A percentile compares a stretch with the other conserved stretches of the same genome.
phyloP scores from a whole-genome alignment of 2,113 vertebrate genomes.

The Speoplatyrhinus poulsoni region DNA sequence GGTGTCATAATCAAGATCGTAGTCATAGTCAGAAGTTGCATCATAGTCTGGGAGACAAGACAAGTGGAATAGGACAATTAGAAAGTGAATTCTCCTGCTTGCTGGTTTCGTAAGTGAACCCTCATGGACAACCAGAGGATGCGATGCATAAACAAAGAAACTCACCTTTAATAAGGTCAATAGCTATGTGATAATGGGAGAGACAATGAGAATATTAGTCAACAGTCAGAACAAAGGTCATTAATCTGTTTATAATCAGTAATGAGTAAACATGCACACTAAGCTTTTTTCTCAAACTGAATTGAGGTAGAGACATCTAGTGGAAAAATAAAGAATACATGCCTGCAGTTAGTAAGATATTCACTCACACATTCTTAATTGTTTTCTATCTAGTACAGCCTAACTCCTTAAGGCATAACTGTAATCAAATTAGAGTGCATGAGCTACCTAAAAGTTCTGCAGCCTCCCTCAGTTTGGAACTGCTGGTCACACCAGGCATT shows the following conservation, averaged over 20 bases:
- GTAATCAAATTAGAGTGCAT: neutral
- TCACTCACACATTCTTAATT: neutral
- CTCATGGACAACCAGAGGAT: neutral
- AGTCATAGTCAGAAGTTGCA: slow-evolving; percentile 71
- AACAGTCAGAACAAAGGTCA: neutral
- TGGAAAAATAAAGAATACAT: slow-evolving; percentile 25
- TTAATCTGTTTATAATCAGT: neutral
- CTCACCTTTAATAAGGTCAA: slow-evolving; percentile 73
- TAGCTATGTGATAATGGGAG: slow-evolving; percentile 52
- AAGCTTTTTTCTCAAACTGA: slow-evolving; percentile 73
- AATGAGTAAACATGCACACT: neutral
- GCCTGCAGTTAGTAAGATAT: slow-evolving; percentile 1
- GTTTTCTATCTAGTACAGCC: no score
- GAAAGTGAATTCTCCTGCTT: neutral
- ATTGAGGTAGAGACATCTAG: slow-evolving; percentile 77
- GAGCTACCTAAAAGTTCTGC: slow-evolving; percentile 69
- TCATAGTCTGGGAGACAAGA: slow-evolving; percentile 65
- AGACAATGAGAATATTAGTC: neutral
- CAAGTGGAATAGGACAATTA: neutral
- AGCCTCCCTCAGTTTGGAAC: slow-evolving; percentile 67
- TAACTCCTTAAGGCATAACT: neutral
- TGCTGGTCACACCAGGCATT: slow-evolving; percentile 71
- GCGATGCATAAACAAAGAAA: neutral
- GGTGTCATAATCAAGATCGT: slow-evolving; percentile 68
- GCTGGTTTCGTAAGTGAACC: neutral